Percentiles rank a stretch among this genome's conserved stretches.
Evolutionary conservation across 2,888 invertebrate genomes (phyloP).

Genomic region (Cerceris rybyensis): DNA sequence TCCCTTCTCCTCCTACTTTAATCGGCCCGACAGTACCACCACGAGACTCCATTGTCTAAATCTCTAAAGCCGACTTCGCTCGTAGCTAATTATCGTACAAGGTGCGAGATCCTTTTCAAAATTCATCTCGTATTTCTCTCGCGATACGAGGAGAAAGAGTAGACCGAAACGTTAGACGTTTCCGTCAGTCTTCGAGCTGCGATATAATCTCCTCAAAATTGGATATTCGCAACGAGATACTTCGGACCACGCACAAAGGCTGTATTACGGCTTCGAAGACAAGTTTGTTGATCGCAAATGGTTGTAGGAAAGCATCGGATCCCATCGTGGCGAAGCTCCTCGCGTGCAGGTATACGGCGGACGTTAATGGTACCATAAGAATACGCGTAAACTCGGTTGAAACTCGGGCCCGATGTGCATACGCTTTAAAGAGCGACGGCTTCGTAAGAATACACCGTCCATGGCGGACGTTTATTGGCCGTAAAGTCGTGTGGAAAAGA

Average conservation of each 20-base stretch:
- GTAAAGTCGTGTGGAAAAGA: slow-evolving; percentile 17
- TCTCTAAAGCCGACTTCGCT: no score
- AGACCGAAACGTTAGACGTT: slow-evolving; percentile 13
- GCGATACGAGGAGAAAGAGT: no score
- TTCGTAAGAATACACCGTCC: slow-evolving; percentile 31
- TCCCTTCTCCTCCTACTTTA: no score
- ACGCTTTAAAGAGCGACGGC: slow-evolving; percentile 36
- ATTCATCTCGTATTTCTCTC: no score
- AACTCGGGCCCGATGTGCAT: slow-evolving; percentile 28
- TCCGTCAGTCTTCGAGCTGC: neutral
- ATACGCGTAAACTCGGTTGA: slow-evolving; percentile 26
- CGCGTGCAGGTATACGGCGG: neutral
- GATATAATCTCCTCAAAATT: neutral
- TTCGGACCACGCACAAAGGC: neutral
- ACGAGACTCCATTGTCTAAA: no score
- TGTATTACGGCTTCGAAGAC: slow-evolving; percentile 2
- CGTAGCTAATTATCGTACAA: no score
- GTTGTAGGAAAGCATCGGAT: neutral
- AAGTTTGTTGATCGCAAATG: slow-evolving; percentile 12
- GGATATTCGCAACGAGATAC: slow-evolving; percentile 18
- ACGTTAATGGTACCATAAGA: slow-evolving; percentile 35
- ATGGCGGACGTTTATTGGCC: slow-evolving; percentile 33
- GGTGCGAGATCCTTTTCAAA: no score
- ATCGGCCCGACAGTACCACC: no score
- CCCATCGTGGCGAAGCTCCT: neutral